Evolutionary conservation across 2,113 vertebrate genomes (phyloP).

Genomic region (Corvus hawaiiensis): DNA sequence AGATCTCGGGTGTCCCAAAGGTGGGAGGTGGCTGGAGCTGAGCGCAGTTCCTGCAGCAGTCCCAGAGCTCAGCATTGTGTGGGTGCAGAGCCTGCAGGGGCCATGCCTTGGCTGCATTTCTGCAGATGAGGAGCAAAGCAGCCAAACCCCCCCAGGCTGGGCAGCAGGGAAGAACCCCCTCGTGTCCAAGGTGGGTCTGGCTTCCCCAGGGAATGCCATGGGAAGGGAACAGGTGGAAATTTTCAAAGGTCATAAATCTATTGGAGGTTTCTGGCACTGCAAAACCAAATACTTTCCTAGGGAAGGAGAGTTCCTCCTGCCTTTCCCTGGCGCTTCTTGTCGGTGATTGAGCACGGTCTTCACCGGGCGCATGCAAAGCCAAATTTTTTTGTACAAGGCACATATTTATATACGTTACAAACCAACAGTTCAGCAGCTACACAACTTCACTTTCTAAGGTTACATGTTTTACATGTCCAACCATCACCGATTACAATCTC

Average conservation of each 20-base stretch:
- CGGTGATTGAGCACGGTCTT: no score
- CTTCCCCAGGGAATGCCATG: background rate
- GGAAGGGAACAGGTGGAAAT: background rate
- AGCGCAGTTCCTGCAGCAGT: background rate
- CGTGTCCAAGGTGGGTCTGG: fast-evolving
- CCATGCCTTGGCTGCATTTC: background rate
- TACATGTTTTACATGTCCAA: no score
- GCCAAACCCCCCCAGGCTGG: background rate
- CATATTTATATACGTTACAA: no score
- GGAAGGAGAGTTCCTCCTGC: background rate
- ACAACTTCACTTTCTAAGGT: no score
- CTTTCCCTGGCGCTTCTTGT: background rate
- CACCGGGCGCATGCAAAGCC: no score
- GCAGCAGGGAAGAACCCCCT: background rate
- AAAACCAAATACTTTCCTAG: constrained; percentile 6
- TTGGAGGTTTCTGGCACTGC: background rate
- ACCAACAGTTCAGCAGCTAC: no score
- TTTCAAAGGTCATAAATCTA: background rate
- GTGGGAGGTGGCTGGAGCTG: background rate
- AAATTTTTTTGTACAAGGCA: no score
- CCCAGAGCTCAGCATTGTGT: background rate
- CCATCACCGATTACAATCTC: no score
- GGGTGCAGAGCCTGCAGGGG: background rate
- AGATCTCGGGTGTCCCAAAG: background rate
- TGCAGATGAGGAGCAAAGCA: background rate